Evolutionary conservation across 2,113 vertebrate species (phyloP).

Genomic region (Cairina moschata): DNA sequence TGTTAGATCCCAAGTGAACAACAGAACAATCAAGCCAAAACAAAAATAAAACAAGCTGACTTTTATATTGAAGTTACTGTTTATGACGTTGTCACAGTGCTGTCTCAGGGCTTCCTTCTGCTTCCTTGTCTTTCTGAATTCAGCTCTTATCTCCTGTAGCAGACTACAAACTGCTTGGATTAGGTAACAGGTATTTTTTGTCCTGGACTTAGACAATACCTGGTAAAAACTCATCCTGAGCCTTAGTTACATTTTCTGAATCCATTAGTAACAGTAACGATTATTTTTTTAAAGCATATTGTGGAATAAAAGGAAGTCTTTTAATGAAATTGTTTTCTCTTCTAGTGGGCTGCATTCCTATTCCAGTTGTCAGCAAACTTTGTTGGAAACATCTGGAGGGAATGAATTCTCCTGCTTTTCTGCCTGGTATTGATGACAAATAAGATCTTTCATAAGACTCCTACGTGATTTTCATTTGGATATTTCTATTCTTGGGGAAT

Average conservation of each 20-base stretch:
- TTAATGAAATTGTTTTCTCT: background rate
- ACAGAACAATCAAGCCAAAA: background rate
- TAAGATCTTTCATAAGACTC: background rate
- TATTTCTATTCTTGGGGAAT: background rate
- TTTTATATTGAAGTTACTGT: background rate
- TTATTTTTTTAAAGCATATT: background rate
- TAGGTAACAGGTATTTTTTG: background rate
- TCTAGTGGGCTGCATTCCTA: background rate
- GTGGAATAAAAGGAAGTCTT: background rate
- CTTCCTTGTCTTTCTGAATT: background rate
- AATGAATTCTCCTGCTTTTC: background rate
- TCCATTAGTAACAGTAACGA: background rate
- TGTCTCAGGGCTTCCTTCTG: background rate
- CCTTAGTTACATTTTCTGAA: background rate
- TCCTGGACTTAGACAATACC: background rate
- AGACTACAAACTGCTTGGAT: background rate
- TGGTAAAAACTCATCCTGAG: background rate
- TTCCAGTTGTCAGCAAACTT: background rate
- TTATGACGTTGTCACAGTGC: background rate
- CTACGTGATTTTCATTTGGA: background rate
- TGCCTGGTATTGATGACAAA: background rate
- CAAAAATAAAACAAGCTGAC: background rate
- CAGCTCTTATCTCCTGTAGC: background rate
- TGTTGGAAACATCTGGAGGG: background rate
- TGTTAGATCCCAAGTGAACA: background rate